A percentile compares a stretch with the other conserved stretches of the same genome.
Evolutionary conservation across 2,888 invertebrate genomes (phyloP).

Genomic region (Catocala sponsa): DNA sequence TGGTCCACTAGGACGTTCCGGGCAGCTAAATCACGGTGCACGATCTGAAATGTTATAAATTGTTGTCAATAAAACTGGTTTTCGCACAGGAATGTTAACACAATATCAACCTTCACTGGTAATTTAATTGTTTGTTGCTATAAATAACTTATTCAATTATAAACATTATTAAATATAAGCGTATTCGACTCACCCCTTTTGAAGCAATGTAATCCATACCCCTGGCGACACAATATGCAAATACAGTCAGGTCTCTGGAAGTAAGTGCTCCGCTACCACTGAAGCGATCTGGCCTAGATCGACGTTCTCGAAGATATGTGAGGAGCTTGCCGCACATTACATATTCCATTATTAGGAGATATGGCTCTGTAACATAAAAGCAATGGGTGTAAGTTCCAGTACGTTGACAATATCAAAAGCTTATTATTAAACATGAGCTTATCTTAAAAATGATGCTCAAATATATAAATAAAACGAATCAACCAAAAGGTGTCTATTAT

Average conservation of each 20-base stretch:
- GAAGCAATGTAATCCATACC: conserved; percentile 95
- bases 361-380: conserved; percentile 90
- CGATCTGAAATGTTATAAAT: conserved; percentile 88
- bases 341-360: conserved; percentile 95
- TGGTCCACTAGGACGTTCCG: conserved; percentile 94
- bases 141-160: too few relatives aligned
- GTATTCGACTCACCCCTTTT: conserved; percentile 89
- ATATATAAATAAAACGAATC: too few relatives aligned
- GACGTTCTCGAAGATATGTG: conserved; percentile 91
- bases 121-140: too few relatives aligned
- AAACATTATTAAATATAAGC: too few relatives aligned
- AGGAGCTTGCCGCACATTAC: conserved; percentile 94
- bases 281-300: conserved; percentile 88
- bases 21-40: conserved; percentile 95
- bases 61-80: neutral
- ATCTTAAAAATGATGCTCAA: too few relatives aligned
- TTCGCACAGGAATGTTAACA: too few relatives aligned
- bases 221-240: conserved; percentile 94
- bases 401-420: too few relatives aligned
- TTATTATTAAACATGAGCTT: too few relatives aligned
- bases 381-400: neutral
- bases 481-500: too few relatives aligned
- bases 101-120: too few relatives aligned
- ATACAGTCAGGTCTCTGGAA: conserved; percentile 92
- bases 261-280: conserved; percentile 90